Conservation (phyloP, 2,888 invertebrate species). For the Hypsopygia costalis region DNA sequence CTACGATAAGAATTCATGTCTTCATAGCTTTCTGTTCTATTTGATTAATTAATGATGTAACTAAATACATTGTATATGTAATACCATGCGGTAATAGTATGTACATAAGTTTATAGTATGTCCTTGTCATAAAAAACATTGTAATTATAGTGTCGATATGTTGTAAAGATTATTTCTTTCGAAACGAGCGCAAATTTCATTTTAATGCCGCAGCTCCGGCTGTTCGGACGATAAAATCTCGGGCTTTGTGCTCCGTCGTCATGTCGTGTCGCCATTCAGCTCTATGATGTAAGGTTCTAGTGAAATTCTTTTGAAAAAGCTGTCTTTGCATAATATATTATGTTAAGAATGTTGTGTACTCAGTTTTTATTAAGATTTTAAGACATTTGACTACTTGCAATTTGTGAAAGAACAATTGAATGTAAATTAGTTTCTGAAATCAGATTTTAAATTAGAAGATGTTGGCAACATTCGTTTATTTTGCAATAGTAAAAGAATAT, state of each 20-base stretch:
- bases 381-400: too few relatives aligned
- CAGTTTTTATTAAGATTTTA: too few relatives aligned
- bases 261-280: slow-evolving; percentile 31
- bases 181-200: slow-evolving; percentile 37
- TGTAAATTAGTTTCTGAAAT: too few relatives aligned
- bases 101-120: not conserved
- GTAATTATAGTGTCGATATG: slow-evolving; percentile 13
- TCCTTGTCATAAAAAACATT: not conserved
- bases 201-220: slow-evolving; percentile 30
- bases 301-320: slow-evolving; percentile 13
- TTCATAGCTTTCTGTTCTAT: too few relatives aligned
- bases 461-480: too few relatives aligned
- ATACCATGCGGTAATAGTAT: too few relatives aligned
- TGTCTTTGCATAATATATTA: slow-evolving; percentile 5
- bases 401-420: too few relatives aligned
- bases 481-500: too few relatives aligned
- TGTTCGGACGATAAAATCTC: slow-evolving; percentile 29
- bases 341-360: slow-evolving; percentile 3
- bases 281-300: slow-evolving; percentile 25
- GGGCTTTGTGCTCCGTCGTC: slow-evolving; percentile 34
- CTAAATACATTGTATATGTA: too few relatives aligned
- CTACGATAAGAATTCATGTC: too few relatives aligned
- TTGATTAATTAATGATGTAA: too few relatives aligned
- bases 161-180: slow-evolving; percentile 24
- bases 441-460: too few relatives aligned